phyloP scores from a whole-genome alignment of 2,113 vertebrate genomes.

The Amia ocellicauda region DNA sequence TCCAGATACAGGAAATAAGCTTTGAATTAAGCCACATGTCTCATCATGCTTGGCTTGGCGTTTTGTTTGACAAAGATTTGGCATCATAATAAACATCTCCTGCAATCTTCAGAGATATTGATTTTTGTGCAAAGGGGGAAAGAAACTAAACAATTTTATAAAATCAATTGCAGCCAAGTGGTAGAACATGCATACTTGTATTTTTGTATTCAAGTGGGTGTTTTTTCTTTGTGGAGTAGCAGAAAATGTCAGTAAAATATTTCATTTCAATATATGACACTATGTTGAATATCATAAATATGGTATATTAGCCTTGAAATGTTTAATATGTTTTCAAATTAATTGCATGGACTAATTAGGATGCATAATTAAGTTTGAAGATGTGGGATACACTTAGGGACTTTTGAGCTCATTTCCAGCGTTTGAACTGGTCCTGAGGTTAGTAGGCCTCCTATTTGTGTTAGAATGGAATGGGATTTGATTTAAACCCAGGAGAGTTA shows the following conservation, averaged over 20 bases:
- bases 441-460: neutral
- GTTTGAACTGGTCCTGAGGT: neutral
- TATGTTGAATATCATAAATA: no score
- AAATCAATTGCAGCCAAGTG: no score
- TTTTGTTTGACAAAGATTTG: neutral
- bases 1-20: neutral
- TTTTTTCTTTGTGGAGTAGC: no score
- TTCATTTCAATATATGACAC: no score
- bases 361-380: no score
- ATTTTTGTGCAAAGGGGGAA: neutral
- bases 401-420: neutral
- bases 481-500: no score
- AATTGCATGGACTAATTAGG: neutral
- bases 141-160: no score
- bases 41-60: neutral
- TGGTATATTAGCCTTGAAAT: neutral
- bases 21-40: neutral
- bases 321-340: neutral
- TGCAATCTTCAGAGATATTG: conserved; percentile 2
- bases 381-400: neutral
- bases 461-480: neutral
- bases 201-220: no score
- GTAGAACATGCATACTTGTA: no score
- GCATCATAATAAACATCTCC: neutral
- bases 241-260: no score